A percentile compares a stretch with the other conserved stretches of the same genome.
Evolutionary conservation across 2,888 invertebrate species (phyloP).

Genomic region (Colostygia pectinataria): DNA sequence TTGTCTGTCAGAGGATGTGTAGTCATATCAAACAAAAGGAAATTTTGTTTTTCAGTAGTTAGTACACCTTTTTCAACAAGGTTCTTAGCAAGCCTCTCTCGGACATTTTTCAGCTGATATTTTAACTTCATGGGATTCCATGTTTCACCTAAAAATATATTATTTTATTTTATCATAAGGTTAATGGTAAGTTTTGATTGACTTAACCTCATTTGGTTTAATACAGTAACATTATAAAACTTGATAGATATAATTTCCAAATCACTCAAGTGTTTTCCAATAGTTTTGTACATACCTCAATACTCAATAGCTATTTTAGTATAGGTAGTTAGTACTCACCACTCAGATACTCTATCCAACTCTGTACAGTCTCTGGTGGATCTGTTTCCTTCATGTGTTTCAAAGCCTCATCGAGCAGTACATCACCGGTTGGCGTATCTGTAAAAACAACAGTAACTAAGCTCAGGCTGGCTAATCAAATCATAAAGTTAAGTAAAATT

Average conservation of each 20-base stretch:
- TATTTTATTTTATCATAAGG: constrained; percentile 1
- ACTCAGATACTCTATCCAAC: constrained; percentile 99
- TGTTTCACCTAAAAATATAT: constrained; percentile 91
- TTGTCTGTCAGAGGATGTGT: constrained; percentile 99
- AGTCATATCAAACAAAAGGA: constrained; percentile 99
- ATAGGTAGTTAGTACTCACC: constrained; percentile 85
- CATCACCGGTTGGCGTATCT: constrained; percentile 98
- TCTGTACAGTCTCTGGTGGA: constrained; percentile 98
- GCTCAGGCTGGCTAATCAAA: no score
- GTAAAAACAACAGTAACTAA: constrained; percentile 37
- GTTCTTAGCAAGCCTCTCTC: constrained; percentile 99
- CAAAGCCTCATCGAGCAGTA: constrained; percentile 95
- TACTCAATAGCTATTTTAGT: no score
- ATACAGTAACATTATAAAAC: no score
- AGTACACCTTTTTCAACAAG: constrained; percentile 99
- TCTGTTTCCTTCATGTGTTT: constrained; percentile 99
- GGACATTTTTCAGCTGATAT: constrained; percentile 99
- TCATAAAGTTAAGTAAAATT: no score
- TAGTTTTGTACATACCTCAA: no score
- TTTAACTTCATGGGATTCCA: constrained; percentile 99
- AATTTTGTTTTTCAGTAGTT: constrained; percentile 99
- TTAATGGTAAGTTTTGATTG: no score
- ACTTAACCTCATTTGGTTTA: no score
- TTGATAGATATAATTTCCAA: no score
- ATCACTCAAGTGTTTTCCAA: no score